Percentiles rank a stretch among this genome's conserved stretches.
These are phyloP conservation scores for Daktulosphaira vitifoliae DNA, from an alignment of 1,140 invertebrate species.

Conservation along the genomic window DNA sequence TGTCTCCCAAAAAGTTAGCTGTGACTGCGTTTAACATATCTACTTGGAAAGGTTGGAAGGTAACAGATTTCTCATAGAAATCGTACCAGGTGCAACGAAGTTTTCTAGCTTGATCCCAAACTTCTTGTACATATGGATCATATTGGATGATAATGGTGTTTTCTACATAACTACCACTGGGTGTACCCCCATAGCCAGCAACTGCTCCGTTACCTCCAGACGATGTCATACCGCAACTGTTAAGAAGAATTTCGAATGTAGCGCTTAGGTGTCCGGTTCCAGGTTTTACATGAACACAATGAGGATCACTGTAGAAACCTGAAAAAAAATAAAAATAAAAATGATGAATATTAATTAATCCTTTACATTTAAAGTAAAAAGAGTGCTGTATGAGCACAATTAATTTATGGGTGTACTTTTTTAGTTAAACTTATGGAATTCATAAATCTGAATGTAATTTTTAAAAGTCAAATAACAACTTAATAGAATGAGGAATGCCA, in stretches of 20 bases:
- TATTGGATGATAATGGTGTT: constrained; percentile 93
- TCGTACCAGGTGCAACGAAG: constrained; percentile 89
- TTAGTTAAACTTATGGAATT: too few relatives aligned
- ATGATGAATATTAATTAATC: too few relatives aligned
- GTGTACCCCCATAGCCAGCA: constrained; percentile 55
- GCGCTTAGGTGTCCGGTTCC: constrained; percentile 80
- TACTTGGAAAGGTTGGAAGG: constrained; percentile 86
- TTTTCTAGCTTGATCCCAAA: constrained; percentile 58
- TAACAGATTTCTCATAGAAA: constrained; percentile 89
- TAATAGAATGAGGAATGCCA: too few relatives aligned
- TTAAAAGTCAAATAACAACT: too few relatives aligned
- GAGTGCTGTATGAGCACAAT: too few relatives aligned
- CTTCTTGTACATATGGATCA: constrained; percentile 88
- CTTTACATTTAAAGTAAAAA: too few relatives aligned
- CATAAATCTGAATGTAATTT: too few relatives aligned
- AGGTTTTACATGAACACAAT: constrained; percentile 83
- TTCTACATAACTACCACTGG: constrained; percentile 84
- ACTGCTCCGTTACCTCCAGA: constrained; percentile 76
- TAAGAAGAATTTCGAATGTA: constrained; percentile 85
- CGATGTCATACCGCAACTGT: constrained; percentile 82
- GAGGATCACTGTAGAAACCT: constrained; percentile 75
- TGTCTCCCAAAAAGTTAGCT: constrained; percentile 88
- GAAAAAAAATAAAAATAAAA: background rate
- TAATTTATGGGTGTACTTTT: too few relatives aligned
- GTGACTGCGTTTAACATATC: constrained; percentile 90